Base-by-base conservation (phyloP, 2,888 invertebrate species). In the Epinotia nisella region DNA sequence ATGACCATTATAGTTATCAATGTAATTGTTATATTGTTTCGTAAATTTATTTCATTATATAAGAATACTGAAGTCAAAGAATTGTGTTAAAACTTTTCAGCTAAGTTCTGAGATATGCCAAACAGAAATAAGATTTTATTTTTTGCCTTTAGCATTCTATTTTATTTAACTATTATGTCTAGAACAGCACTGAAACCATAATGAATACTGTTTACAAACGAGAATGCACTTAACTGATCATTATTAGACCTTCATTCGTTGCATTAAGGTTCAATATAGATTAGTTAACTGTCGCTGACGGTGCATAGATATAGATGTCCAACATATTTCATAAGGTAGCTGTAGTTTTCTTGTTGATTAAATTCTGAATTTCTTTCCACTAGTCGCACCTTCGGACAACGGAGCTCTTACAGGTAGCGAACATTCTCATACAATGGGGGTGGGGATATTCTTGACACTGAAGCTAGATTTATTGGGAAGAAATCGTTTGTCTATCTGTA, bases 341-440 rank as follows among this genome's bases (percentile, higher is more conserved):
- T 35, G 10, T 56, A 41, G 39, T 41, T 7, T 69, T 24, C 49
- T 10, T 39, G 0, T 21, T 56, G 24, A 72, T 68, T 68, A 61
- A 72, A 72, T 10, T 71, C 45, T 62, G 21, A 39, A 72, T 72
- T 72, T 72, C 60, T 72, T 72, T 67, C 67, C 67, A 72, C 35
- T 72, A 72, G 72, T 72, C 72, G 49, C 67, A 67, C 72, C 72
- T 24, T 68, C 72, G 72, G 72, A 72, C 35, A 67, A 51, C 61
- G 72, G 72, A 51, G 61, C 61, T 21, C 67, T 72, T 68, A 62
- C 72, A 72, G 72, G 72, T 72, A 72, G 72, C 67, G 56, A 61
- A 17, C 17, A 55, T 68, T 68, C 21, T 68, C 29, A 58, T 11
- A 35, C 45, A 39, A 10, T n/a, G 58, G 58, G 19, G 41, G 51